These are phyloP conservation scores for Subanguina moxae DNA, from an alignment of 1,140 invertebrate genomes.

Conservation along the genomic window DNA sequence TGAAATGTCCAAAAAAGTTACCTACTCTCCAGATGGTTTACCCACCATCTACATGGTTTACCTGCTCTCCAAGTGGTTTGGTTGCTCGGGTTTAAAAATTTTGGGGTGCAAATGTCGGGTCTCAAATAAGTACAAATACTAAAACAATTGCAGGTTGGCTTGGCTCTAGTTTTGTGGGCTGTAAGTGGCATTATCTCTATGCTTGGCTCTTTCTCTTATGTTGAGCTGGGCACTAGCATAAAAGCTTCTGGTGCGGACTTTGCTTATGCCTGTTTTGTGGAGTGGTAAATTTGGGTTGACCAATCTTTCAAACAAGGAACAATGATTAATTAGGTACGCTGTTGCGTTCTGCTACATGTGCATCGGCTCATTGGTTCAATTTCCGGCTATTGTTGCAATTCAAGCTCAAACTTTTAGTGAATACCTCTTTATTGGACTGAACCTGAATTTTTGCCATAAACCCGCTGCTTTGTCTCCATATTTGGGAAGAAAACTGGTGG, in stretches of 20 bases:
- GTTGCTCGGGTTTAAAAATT: too few species aligned
- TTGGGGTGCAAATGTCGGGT: too few species aligned
- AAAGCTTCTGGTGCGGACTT: conserved; percentile 31
- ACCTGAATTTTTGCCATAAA: conserved; percentile 26
- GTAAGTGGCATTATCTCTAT: conserved; percentile 38
- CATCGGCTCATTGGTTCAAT: conserved; percentile 8
- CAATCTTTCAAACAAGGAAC: not conserved
- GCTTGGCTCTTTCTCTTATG: conserved; percentile 67
- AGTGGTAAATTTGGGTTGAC: not conserved
- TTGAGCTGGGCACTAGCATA: conserved; percentile 30
- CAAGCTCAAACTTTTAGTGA: conserved; percentile 36
- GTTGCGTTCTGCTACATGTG: not conserved
- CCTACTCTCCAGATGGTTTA: too few species aligned
- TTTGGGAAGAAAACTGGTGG: too few species aligned
- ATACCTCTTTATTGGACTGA: conserved; percentile 30
- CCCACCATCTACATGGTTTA: too few species aligned
- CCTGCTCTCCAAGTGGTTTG: too few species aligned
- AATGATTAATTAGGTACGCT: not conserved
- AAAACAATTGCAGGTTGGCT: conserved; percentile 22
- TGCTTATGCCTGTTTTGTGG: conserved; percentile 20
- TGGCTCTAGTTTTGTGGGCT: conserved; percentile 38
- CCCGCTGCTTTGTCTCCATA: not conserved
- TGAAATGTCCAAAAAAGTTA: too few species aligned
- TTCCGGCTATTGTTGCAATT: conserved; percentile 39
- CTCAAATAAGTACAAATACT: too few species aligned